A percentile compares a stretch with the other conserved stretches of the same genome.
Evolutionary conservation across 53 echinoderm and acorn worm species (phyloP).

Genomic region (Echinometra lucunter): DNA sequence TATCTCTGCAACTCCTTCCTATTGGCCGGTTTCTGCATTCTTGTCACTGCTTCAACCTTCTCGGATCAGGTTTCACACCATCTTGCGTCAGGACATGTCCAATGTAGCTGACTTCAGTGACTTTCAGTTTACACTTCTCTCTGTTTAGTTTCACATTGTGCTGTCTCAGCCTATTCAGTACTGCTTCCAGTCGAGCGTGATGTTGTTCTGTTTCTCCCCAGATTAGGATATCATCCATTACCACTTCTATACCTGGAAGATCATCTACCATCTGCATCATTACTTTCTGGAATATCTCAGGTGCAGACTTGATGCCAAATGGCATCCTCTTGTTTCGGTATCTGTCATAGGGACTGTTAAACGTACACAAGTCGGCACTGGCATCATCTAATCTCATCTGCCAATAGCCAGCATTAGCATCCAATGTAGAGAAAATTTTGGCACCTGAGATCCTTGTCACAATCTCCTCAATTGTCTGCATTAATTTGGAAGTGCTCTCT

Average conservation of each 20-base stretch:
- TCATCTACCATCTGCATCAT: conserved; percentile 70
- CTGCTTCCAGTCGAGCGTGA: conserved; percentile 71
- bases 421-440: conserved; percentile 50
- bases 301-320: conserved; percentile 74
- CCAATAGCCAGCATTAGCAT: conserved; percentile 71
- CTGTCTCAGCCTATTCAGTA: conserved; percentile 59
- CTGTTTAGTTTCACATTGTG: conserved; percentile 71
- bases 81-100: conserved; percentile 70
- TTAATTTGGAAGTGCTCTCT: conserved; percentile 61
- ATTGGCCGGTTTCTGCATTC: conserved; percentile 60
- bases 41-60: conserved; percentile 66
- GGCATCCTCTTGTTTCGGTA: conserved; percentile 65
- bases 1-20: conserved; percentile 65
- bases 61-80: conserved; percentile 76
- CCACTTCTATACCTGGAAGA: conserved; percentile 70
- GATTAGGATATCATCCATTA: conserved; percentile 76
- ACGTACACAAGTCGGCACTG: conserved; percentile 69
- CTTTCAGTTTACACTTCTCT: conserved; percentile 63
- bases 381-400: conserved; percentile 70
- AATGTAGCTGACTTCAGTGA: conserved; percentile 67
- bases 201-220: conserved; percentile 54
- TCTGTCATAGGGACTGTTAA: conserved; percentile 69
- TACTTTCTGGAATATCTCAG: conserved; percentile 73
- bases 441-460: conserved; percentile 18
- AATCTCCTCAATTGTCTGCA: conserved; percentile 53